Base-by-base conservation (phyloP, 2,888 invertebrate genomes). In the Drosophila pullipes region DNA sequence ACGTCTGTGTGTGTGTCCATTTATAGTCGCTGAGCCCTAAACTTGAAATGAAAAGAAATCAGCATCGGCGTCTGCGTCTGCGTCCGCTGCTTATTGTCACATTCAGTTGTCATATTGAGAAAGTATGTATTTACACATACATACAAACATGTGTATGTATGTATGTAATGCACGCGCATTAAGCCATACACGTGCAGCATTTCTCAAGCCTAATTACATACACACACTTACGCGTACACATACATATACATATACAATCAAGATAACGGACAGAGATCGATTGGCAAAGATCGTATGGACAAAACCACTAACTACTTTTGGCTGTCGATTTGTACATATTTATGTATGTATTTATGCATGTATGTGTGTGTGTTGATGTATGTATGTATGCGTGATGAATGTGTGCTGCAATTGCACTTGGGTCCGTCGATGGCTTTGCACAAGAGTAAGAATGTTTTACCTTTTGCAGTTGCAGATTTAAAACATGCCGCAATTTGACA, bases 11-110 rank as follows among this genome's bases (percentile, higher is more conserved):
- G 11, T 63, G 16, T 63, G 16, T 47, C 13, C 41, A 28, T 53
- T 22, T 60, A 54, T 47, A 25, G 30, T 53, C 35, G 37, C 13
- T 50, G 39, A 33, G 81, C 81, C 81, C 81, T 75, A 60, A 65
- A 72, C 58, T 66, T 71, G 47, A 67, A 70, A 58, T 28, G 49
- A 71, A 81, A 76, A 63, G 76, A 72, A 81, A 81, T 69, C 76
- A 50, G 47, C 57, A 41, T 35, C 69, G 13, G 50, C 41, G 39
- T 39, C 69, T 41, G 31, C 49, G 39, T n/a, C 49, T 35, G 67
- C 52, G 50, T 22, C 35, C 16, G 59, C 50, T 59, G 37, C 60
- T 57, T 59, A 50, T 75, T 80, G 80, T 80, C 66, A 67, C 76
- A 67, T 70, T 70, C 63, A 50, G 68, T 58, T 69, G 70, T n/a